Base-by-base conservation (phyloP, 1,140 invertebrate genomes). In the Drosophila saltans region DNA sequence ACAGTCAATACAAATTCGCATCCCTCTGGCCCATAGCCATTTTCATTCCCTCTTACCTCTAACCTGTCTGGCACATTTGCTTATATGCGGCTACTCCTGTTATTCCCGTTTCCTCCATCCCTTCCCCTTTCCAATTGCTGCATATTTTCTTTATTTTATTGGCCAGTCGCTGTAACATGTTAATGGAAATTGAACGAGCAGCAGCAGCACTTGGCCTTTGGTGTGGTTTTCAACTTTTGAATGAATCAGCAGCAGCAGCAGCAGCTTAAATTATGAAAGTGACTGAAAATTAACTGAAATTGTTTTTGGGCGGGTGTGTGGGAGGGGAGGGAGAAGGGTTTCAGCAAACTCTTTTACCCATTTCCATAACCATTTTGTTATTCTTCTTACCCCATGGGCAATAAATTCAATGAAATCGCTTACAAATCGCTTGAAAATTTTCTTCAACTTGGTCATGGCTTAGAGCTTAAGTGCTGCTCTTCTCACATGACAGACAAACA, bases 341-440 rank as follows among this genome's bases (percentile, higher is more conserved):
- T 2, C 28, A 30, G 28, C 28, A 30, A 41, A 45, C 48, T 59
- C 7, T 63, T 43, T 58, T 45, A 16, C 16, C 56, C 48, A 63
- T 65, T 69, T 10, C 2, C 61, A 30, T 40, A 30, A 57, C 56
- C 10, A 21, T 26, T 40, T 2, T 36, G 2, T 30, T 59, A 56
- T n/a, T 43, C 52, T 26, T 39, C 48, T 40, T 64, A 55, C 56
- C 45, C 45, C 45, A 24, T 41, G 69, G 10, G 75, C 75, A 69
- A 79, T 84, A 78, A 81, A 81, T 75, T 81, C 63, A 43, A 56
- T 59, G 43, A 66, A 88, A 86, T 86, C 81, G 83, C 68, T 88
- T 86, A 86, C 83, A 89, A 86, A 89, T 86, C 84, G 85, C 76
- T 86, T 66, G 83, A 88, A 83, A 86, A 89, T 86, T 86, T 89